Evolutionary conservation across 2,888 invertebrate genomes (phyloP).

Genomic region (Stenodema calcarata): DNA sequence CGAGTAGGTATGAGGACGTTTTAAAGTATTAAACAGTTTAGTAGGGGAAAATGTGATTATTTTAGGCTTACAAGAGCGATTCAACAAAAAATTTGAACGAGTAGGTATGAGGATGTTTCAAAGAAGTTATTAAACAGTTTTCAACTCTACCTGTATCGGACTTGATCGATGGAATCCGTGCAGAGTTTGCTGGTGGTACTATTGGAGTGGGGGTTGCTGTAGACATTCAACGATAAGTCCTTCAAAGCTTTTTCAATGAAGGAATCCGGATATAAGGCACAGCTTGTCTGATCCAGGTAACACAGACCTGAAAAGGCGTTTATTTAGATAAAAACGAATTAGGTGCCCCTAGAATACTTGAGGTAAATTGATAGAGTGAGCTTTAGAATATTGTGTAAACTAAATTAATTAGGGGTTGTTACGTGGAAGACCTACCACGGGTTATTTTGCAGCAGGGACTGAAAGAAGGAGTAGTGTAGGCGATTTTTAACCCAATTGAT

Average conservation of each 20-base stretch:
- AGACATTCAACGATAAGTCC: slow-evolving; percentile 75
- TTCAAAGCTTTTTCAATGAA: slow-evolving; percentile 72
- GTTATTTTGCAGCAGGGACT: too few relatives aligned
- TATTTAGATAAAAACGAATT: too few relatives aligned
- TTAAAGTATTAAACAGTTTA: background rate
- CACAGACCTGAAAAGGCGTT: slow-evolving; percentile 75
- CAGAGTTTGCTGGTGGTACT: slow-evolving; percentile 77
- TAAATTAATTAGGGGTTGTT: too few relatives aligned
- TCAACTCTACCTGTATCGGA: slow-evolving; percentile 71
- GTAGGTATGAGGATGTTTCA: background rate
- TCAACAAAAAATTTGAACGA: too few relatives aligned
- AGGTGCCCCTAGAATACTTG: too few relatives aligned
- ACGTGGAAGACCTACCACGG: too few relatives aligned
- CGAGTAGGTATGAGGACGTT: background rate
- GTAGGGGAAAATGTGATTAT: too few relatives aligned
- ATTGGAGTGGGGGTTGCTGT: slow-evolving; percentile 88
- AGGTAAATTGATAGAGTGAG: too few relatives aligned
- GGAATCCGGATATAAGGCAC: slow-evolving; percentile 79
- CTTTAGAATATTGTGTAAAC: too few relatives aligned
- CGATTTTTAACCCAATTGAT: too few relatives aligned
- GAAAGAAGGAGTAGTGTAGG: too few relatives aligned
- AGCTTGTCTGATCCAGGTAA: slow-evolving; percentile 90
- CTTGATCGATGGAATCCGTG: slow-evolving; percentile 84
- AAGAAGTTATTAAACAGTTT: slow-evolving; percentile 45
- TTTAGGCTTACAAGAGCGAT: too few relatives aligned